phyloP scores from a whole-genome alignment of 2,113 vertebrate species.

The Cynopterus brachyotis region DNA sequence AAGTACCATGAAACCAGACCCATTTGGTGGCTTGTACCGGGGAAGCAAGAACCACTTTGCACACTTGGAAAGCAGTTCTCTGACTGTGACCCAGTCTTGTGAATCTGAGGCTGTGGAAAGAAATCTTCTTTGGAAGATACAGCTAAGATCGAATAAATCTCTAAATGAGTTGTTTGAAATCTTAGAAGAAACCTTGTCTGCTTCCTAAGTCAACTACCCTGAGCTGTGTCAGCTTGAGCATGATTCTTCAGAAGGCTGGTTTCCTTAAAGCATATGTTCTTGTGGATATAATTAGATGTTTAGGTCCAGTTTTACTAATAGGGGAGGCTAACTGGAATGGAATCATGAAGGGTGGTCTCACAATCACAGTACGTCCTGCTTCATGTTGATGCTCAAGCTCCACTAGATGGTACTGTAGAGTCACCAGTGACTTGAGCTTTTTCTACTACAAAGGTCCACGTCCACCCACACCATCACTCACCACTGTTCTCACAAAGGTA shows the following conservation, averaged over 20 bases:
- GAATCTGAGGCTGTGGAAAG: background rate
- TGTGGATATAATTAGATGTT: background rate
- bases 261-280: background rate
- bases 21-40: background rate
- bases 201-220: background rate
- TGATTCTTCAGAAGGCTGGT: background rate
- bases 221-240: background rate
- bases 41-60: background rate
- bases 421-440: background rate
- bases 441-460: background rate
- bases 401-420: slow-evolving; percentile 6
- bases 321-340: background rate
- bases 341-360: background rate
- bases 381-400: background rate
- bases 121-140: background rate
- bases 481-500: background rate
- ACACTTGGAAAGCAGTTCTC: background rate
- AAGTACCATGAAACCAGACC: background rate
- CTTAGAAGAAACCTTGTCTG: background rate
- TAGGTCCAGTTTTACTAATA: background rate
- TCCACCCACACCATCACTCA: background rate
- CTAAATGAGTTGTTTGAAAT: background rate
- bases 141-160: background rate
- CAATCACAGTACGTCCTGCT: background rate
- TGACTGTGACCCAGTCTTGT: background rate